Evolutionary conservation across 2,888 invertebrate genomes (phyloP), one percentile per base, ranked within the genome.

Genomic region (Lithophane socia): DNA sequence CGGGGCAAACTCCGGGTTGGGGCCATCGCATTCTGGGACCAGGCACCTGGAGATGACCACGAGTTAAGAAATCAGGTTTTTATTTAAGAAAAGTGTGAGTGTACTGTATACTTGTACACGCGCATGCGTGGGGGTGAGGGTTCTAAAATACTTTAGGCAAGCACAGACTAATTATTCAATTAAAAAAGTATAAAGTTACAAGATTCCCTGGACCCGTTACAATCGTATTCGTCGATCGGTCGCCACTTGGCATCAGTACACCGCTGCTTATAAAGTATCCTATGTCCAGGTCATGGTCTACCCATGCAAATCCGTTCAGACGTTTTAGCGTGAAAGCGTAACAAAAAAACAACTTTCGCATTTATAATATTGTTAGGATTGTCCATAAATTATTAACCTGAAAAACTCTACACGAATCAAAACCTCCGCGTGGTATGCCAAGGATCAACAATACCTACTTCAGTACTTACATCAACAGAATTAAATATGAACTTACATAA

Each of bases 1-100:
- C 0, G 95, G 94, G 0, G 90, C 84, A 82, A 90, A 96, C 75
- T 91, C 92, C 0, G 95, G 94, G 47, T 87, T 86, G 0, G 78
- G 74, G 2, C 89, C 87, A 54, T 96, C 96, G 76, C 96, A 96
- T 79, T 94, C 92, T 3, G 93, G 91, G 56, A 96, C 92, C 2
- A 90, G 75, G 71, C 96, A 96, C 86, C 65, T 24, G 24, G 18
- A 47, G 65, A 24, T 66, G 16, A n/a, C 2, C 24, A 49, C 13
- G 21, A 61, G 12, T 18, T 54, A 37, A 56, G n/a, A 37, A 29
- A 16, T 29, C 1, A 47, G 16, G 29, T 16, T 65, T 16, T 47
- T 16, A 44, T 10, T 44, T 24, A 24, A 24, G 42, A 56, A 60
- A 60, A 60, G 3, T 29, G 29, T 16, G 16, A 16, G 24, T 60